A percentile compares a stretch with the other conserved stretches of the same genome.
Evolutionary conservation across 2,113 vertebrate species (phyloP).

Genomic region (Helogale parvula): DNA sequence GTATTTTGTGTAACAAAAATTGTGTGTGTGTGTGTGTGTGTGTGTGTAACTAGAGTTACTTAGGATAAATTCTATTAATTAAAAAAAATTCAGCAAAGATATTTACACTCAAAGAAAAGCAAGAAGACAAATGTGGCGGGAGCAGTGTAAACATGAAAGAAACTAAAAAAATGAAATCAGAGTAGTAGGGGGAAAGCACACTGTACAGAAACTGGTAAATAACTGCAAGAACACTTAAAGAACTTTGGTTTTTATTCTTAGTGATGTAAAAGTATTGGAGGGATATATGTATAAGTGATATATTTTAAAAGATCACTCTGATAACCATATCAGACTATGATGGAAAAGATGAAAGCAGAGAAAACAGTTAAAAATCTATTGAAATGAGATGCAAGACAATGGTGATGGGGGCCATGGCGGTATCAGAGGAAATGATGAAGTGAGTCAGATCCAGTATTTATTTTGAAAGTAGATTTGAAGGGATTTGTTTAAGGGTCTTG

Average conservation of each 20-base stretch:
- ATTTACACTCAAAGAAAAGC: background rate
- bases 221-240: background rate
- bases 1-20: background rate
- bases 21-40: background rate
- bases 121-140: background rate
- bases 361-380: background rate
- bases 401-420: background rate
- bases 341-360: background rate
- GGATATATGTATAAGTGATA: background rate
- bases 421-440: background rate
- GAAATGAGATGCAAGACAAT: background rate
- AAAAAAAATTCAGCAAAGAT: constrained; percentile 14
- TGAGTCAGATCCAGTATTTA: background rate
- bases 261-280: background rate
- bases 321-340: background rate
- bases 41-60: background rate
- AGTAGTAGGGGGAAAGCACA: background rate
- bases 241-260: background rate
- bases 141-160: background rate
- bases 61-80: background rate
- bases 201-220: background rate
- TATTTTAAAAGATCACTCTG: background rate
- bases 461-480: background rate
- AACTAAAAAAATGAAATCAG: background rate
- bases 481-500: background rate